Evolutionary conservation across 2,888 invertebrate species (phyloP).

Genomic region (Aphrophora alni): DNA sequence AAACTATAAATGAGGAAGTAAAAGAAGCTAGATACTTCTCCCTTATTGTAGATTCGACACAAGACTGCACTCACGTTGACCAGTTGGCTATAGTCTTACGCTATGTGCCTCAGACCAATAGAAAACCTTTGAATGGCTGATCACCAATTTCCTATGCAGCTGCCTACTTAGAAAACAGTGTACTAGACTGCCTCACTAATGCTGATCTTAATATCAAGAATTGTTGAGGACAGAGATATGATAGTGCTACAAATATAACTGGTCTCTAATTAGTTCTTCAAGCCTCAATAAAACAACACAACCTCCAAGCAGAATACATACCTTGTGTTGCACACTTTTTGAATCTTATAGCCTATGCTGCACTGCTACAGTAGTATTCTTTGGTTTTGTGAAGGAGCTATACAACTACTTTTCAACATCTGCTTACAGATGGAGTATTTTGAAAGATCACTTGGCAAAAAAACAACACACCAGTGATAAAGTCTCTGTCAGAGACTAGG

Average conservation of each 20-base stretch:
- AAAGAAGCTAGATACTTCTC: slow-evolving; percentile 27
- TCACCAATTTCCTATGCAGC: slow-evolving; percentile 24
- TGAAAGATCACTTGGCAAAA: too few relatives aligned
- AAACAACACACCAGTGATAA: too few relatives aligned
- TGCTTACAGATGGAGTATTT: too few relatives aligned
- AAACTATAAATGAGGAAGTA: slow-evolving; percentile 20
- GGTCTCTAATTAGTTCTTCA: slow-evolving; percentile 23
- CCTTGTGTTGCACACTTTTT: slow-evolving; percentile 31
- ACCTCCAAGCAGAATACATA: slow-evolving; percentile 23
- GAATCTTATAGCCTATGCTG: slow-evolving; percentile 15
- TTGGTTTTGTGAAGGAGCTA: too few relatives aligned
- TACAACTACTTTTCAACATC: too few relatives aligned
- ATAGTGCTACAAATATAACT: slow-evolving; percentile 45
- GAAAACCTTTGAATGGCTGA: too few relatives aligned
- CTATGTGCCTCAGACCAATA: slow-evolving; percentile 9
- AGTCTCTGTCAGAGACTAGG: too few relatives aligned
- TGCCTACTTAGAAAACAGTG: background rate
- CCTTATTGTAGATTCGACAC: slow-evolving; percentile 32
- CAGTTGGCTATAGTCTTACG: slow-evolving; percentile 22
- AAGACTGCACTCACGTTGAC: slow-evolving; percentile 27
- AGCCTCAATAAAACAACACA: slow-evolving; percentile 12
- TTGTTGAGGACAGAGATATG: too few relatives aligned
- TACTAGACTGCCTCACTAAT: slow-evolving; percentile 37
- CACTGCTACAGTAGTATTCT: too few relatives aligned
- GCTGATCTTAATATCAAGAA: slow-evolving; percentile 41